A percentile compares a stretch with the other conserved stretches of the same genome.
phyloP scores from a whole-genome alignment of 1,140 invertebrate species.

The Kradibia gibbosae region DNA sequence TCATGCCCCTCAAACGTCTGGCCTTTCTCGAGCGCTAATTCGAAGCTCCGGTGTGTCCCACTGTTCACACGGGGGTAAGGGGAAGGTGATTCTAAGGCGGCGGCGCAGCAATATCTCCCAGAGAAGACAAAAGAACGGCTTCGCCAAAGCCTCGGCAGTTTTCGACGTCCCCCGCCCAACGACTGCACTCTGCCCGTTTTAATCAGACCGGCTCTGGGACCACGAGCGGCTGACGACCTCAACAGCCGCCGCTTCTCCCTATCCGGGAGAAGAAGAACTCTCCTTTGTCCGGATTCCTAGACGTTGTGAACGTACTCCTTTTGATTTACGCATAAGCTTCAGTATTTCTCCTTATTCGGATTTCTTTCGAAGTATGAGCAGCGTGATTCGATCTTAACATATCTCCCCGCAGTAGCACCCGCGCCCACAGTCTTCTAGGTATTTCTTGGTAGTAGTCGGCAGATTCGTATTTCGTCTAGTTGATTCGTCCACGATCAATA shows the following conservation, averaged over 20 bases:
- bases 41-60: neutral
- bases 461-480: too few species aligned
- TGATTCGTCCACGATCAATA: too few species aligned
- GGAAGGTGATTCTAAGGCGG: neutral
- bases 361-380: neutral
- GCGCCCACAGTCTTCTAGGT: too few species aligned
- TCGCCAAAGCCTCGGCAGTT: neutral
- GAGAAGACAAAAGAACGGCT: constrained; percentile 10
- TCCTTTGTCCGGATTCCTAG: constrained; percentile 59
- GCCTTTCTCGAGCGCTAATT: constrained; percentile 11
- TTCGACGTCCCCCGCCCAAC: neutral
- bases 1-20: neutral
- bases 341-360: neutral
- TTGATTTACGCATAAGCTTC: neutral
- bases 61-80: neutral
- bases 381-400: too few species aligned
- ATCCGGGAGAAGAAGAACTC: constrained; percentile 48
- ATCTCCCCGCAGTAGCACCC: too few species aligned
- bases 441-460: too few species aligned
- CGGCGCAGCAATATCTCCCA: neutral
- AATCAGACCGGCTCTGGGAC: neutral
- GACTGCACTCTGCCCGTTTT: constrained; percentile 10
- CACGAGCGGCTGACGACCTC: constrained; percentile 55
- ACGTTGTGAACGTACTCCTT: constrained; percentile 33
- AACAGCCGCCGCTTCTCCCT: constrained; percentile 5